Evolutionary conservation across 1,140 invertebrate genomes (phyloP).

Genomic region (Campoletis sonorensis): DNA sequence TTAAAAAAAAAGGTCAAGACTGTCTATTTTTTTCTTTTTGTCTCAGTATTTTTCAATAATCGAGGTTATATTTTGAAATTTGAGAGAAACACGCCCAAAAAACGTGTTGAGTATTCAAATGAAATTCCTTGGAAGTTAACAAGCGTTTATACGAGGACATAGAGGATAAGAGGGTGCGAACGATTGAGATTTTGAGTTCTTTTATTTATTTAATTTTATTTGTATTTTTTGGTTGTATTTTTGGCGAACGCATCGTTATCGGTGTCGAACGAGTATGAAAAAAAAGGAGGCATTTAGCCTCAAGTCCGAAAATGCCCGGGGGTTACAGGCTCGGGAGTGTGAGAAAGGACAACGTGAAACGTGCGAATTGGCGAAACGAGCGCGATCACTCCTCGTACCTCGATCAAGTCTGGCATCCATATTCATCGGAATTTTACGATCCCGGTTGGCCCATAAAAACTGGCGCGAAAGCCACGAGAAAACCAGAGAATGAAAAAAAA

Average conservation of each 20-base stretch:
- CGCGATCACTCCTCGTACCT: conserved; percentile 45
- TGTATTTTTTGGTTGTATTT: not conserved
- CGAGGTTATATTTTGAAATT: not conserved
- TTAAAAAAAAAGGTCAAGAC: not conserved
- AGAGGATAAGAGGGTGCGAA: not conserved
- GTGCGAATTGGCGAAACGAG: conserved; percentile 52
- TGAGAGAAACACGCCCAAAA: not conserved
- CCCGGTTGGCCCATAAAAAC: conserved; percentile 44
- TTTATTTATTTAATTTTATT: not conserved
- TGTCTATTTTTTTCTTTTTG: no score
- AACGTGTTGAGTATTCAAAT: conserved; percentile 2
- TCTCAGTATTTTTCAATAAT: not conserved
- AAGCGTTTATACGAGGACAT: conserved; percentile 17
- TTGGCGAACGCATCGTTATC: conserved; percentile 7
- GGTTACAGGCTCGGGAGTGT: not conserved
- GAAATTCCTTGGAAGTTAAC: not conserved
- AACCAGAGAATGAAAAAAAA: not conserved
- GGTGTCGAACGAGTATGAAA: not conserved
- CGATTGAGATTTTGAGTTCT: not conserved
- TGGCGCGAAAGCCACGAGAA: conserved; percentile 28
- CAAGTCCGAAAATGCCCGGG: not conserved
- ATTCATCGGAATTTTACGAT: conserved; percentile 60
- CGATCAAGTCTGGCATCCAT: conserved; percentile 53
- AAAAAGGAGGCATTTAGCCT: conserved; percentile 14
- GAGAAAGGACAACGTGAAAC: conserved; percentile 35